Percentiles rank a stretch among this genome's conserved stretches.
phyloP scores from a whole-genome alignment of 2,113 vertebrate genomes.

The Sylvia atricapilla region DNA sequence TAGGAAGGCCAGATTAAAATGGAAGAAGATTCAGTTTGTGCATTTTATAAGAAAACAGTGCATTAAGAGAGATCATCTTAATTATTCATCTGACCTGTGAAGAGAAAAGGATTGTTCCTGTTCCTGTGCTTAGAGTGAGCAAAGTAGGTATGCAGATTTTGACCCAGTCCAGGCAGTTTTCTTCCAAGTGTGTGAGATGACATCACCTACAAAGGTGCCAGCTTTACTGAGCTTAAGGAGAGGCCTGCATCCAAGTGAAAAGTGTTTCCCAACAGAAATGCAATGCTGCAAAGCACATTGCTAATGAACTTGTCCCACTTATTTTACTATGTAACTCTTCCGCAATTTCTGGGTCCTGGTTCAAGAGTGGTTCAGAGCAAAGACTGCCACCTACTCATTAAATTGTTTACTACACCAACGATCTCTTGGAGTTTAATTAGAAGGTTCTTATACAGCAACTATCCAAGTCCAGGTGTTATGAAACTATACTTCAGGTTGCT shows the following conservation, averaged over 20 bases:
- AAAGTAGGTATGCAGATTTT: not conserved
- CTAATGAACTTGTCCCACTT: not conserved
- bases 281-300: not conserved
- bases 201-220: not conserved
- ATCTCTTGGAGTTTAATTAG: constrained; percentile 4
- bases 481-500: not conserved
- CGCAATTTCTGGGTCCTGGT: not conserved
- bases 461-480: not conserved
- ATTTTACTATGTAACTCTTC: not conserved
- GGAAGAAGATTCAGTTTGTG: not conserved
- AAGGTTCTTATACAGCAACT: not conserved
- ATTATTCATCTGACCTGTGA: not conserved
- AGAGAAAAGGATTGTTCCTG: not conserved
- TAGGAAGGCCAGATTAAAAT: not conserved
- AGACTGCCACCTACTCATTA: constrained; percentile 52
- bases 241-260: not conserved
- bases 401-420: constrained; percentile 36
- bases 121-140: not conserved
- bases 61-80: not conserved
- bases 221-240: not conserved
- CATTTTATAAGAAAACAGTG: not conserved
- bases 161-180: not conserved
- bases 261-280: not conserved
- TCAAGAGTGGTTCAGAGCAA: not conserved
- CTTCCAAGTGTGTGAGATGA: not conserved